Base-by-base conservation (phyloP, 2,113 vertebrate genomes). In the Trichomycterus rosablanca region DNA sequence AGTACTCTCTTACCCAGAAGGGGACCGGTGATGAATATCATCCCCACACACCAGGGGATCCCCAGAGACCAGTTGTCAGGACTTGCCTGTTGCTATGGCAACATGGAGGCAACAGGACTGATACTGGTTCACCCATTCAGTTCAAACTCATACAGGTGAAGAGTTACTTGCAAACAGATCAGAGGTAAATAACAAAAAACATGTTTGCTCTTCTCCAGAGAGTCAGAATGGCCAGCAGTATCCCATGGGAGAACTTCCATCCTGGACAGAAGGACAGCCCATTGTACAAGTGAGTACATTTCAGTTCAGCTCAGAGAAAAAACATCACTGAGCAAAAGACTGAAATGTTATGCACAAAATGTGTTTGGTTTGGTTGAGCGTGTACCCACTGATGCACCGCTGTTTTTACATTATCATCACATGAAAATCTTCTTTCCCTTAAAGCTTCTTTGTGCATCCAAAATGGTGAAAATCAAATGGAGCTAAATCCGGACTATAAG, bases 201-300 rank as follows among this genome's bases (percentile, higher is more conserved):
- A n/a, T 65, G 28, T 59, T 26, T 74, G 30, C 72, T 30, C 20
- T 45, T 45, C 49, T 16, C 10, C 74, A 89, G 87, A 86, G 44
- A 62, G 79, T 77, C 80, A 76, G 43, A 58, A 63, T 50, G 59
- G 49, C 67, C 66, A 61, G 19, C 59, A 80, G 42, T 72, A 72
- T 51, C 74, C 81, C 42, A 78, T 82, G 68, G 74, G 79, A 42
- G 74, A 59, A 10, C 71, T 70, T 23, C 80, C 82, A 60, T 67
- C 66, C 12, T 77, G 73, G 51, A 20, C 59, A 1, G 83, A 80
- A 49, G 77, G 68, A 45, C 80, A 83, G 69, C 53, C 80, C 46
- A 62, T 70, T 54, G 54, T 18, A 35, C 83, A 85, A 79, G 87
- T 84, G 53, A 50, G 76, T n/a, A n/a, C n/a, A n/a, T 71, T 45